Evolutionary conservation across 2,888 invertebrate genomes (phyloP).

Genomic region (Tetragonula carbonaria): DNA sequence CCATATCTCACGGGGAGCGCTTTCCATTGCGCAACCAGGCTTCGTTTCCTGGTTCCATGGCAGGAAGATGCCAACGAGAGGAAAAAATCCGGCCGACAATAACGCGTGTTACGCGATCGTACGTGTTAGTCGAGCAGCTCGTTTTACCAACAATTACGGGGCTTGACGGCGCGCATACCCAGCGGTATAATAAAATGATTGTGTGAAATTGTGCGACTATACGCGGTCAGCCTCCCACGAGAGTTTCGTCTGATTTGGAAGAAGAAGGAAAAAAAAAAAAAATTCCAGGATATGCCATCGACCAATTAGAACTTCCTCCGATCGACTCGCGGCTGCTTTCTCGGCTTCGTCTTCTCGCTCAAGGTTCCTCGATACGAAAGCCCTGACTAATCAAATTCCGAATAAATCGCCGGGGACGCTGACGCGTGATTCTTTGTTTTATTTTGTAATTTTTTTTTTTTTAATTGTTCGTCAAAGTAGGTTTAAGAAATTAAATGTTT

Average conservation of each 20-base stretch:
- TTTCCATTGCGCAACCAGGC: constrained; percentile 54
- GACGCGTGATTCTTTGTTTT: background rate
- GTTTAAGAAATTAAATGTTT: background rate
- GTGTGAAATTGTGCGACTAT: constrained; percentile 44
- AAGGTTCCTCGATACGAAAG: constrained; percentile 34
- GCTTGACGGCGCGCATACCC: constrained; percentile 37
- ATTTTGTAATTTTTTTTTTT: background rate
- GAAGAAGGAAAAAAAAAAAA: background rate
- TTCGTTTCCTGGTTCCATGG: constrained; percentile 57
- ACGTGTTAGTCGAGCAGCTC: constrained; percentile 24
- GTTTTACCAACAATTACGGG: constrained; percentile 63
- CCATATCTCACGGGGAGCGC: constrained; percentile 27
- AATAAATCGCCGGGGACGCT: background rate
- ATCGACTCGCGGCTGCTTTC: constrained; percentile 34
- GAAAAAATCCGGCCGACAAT: constrained; percentile 39
- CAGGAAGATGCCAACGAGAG: constrained; percentile 44
- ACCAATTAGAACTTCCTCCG: constrained; percentile 62
- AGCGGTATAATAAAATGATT: constrained; percentile 65
- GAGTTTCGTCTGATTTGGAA: constrained; percentile 20
- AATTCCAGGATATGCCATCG: constrained; percentile 43
- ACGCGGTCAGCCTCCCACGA: constrained; percentile 53
- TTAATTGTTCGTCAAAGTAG: background rate
- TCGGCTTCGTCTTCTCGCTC: constrained; percentile 7
- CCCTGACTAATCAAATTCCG: constrained; percentile 8
- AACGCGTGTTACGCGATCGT: constrained; percentile 58